Conservation (phyloP, 2,797 vertebrate species). For the Podarcis siculus region DNA sequence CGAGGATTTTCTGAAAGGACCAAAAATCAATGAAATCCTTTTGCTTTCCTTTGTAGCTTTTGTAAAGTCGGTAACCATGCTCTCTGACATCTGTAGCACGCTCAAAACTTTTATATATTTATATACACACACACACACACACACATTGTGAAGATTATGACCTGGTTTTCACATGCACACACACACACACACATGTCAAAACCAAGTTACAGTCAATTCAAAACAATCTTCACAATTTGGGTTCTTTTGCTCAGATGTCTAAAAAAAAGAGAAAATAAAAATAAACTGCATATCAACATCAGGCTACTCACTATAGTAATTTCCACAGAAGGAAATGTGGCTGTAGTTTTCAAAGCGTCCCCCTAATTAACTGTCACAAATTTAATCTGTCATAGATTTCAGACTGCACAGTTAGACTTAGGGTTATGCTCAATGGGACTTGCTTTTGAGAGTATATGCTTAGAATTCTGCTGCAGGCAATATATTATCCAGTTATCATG, state of each 20-base stretch:
- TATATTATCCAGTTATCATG: background rate
- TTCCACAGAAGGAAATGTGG: background rate
- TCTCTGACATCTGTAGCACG: slow-evolving; percentile 44
- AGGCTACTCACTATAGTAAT: background rate
- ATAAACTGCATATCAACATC: background rate
- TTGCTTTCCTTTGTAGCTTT: slow-evolving; percentile 44
- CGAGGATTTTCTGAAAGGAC: slow-evolving; percentile 49
- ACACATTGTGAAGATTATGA: too few species aligned
- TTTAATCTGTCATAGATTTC: background rate
- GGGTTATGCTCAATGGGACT: background rate
- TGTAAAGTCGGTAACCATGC: slow-evolving; percentile 39
- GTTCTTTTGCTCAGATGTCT: background rate
- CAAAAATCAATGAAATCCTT: slow-evolving; percentile 51
- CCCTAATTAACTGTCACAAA: background rate
- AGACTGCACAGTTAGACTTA: background rate
- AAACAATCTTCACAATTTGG: slow-evolving; percentile 42
- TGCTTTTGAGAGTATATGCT: background rate
- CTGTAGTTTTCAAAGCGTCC: background rate
- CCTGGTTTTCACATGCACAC: too few species aligned
- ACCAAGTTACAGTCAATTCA: slow-evolving; percentile 36
- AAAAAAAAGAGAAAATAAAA: background rate
- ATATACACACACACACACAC: too few species aligned
- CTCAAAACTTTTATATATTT: slow-evolving; percentile 2
- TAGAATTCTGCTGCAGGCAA: too few species aligned
- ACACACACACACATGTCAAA: background rate